Evolutionary conservation across 2,113 vertebrate species (phyloP).

Genomic region (Antigone vipio): DNA sequence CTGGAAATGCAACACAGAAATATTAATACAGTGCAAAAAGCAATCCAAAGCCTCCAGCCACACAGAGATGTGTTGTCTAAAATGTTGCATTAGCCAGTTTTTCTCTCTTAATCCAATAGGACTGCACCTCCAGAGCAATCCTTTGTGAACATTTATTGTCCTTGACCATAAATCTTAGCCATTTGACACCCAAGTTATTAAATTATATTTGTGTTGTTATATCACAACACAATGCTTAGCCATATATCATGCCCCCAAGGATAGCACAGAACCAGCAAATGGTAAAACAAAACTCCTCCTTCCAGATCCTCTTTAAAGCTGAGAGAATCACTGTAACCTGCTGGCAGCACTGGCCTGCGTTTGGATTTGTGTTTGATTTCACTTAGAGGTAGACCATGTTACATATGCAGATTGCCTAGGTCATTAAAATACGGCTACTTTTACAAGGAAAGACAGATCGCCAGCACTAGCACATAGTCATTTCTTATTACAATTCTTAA

Average conservation of each 20-base stretch:
- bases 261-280: not conserved
- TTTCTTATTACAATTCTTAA: slow-evolving; percentile 22
- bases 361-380: slow-evolving; percentile 3
- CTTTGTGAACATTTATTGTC: slow-evolving; percentile 17
- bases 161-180: slow-evolving; percentile 54
- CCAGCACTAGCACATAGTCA: not conserved
- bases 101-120: slow-evolving; percentile 51
- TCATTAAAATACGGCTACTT: not conserved
- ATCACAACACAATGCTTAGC: slow-evolving; percentile 4
- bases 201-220: slow-evolving; percentile 44
- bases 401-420: not conserved
- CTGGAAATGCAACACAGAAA: slow-evolving; percentile 26
- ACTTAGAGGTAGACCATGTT: not conserved
- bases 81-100: not conserved
- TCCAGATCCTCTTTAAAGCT: not conserved
- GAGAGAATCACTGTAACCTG: not conserved
- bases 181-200: slow-evolving; percentile 57
- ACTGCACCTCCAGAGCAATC: slow-evolving; percentile 3
- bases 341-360: not conserved
- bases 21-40: slow-evolving; percentile 15
- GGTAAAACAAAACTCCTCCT: not conserved
- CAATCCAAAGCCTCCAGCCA: not conserved
- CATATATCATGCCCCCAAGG: slow-evolving; percentile 22
- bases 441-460: not conserved
- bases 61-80: not conserved